phyloP scores from a whole-genome alignment of 2,888 invertebrate species.

The Amorpha juglandis region DNA sequence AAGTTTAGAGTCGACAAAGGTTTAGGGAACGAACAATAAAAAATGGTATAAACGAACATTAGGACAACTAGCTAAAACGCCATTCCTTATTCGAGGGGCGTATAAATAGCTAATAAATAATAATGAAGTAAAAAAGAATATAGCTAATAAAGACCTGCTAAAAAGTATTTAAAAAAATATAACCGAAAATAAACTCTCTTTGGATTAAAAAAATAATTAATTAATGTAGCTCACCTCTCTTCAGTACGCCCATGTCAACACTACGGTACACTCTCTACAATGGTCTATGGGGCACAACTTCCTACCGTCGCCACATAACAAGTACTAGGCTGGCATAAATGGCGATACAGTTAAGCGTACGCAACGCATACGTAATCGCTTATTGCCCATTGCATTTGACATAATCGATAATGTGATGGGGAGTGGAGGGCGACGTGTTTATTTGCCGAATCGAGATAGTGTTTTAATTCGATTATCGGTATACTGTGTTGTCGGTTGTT shows the following conservation, averaged over 20 bases:
- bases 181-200: background rate
- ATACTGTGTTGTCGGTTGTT: too few relatives aligned
- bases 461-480: slow-evolving; percentile 29
- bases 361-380: slow-evolving; percentile 68
- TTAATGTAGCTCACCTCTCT: slow-evolving; percentile 49
- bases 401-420: slow-evolving; percentile 40
- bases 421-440: background rate
- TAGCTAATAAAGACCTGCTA: background rate
- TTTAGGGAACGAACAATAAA: too few relatives aligned
- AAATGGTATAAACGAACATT: too few relatives aligned
- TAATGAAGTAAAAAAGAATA: background rate
- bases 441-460: slow-evolving; percentile 21
- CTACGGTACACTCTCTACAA: slow-evolving; percentile 49
- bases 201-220: slow-evolving; percentile 27
- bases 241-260: slow-evolving; percentile 57
- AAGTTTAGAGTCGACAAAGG: too few relatives aligned
- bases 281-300: slow-evolving; percentile 53
- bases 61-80: too few relatives aligned
- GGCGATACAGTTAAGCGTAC: slow-evolving; percentile 72
- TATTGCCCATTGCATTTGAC: slow-evolving; percentile 60
- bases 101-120: background rate
- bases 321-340: slow-evolving; percentile 57
- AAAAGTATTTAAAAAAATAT: background rate
- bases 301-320: slow-evolving; percentile 48
- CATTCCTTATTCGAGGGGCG: too few relatives aligned